A percentile compares a stretch with the other conserved stretches of the same genome.
These are phyloP conservation scores for Athripsodes cinereus DNA, from an alignment of 2,888 invertebrate species.

Conservation along the genomic window DNA sequence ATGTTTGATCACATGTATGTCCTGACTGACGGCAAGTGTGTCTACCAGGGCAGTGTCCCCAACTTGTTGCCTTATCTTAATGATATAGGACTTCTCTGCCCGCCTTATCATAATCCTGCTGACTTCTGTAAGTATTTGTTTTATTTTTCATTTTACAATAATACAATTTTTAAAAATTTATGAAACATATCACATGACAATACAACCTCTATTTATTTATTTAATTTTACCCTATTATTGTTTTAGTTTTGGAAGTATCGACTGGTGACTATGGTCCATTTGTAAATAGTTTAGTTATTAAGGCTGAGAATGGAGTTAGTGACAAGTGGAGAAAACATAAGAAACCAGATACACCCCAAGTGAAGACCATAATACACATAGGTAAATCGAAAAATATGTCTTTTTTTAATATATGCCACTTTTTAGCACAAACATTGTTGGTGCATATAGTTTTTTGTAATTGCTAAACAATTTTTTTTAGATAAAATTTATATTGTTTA, in stretches of 20 bases:
- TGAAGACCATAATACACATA: constrained; percentile 36
- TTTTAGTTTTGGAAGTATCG: constrained; percentile 80
- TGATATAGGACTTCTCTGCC: constrained; percentile 67
- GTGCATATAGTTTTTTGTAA: too few relatives aligned
- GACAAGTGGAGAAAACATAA: constrained; percentile 46
- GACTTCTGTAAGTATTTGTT: constrained; percentile 69
- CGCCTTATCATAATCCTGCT: constrained; percentile 85
- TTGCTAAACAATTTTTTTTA: too few relatives aligned
- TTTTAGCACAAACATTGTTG: too few relatives aligned
- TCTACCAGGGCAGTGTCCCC: constrained; percentile 72
- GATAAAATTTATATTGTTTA: too few relatives aligned
- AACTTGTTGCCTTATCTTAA: constrained; percentile 72
- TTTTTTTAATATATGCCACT: neutral
- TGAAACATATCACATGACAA: too few relatives aligned
- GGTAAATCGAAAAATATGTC: constrained; percentile 35
- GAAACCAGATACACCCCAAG: constrained; percentile 33
- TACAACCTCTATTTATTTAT: neutral
- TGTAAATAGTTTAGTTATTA: constrained; percentile 48
- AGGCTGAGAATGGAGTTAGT: constrained; percentile 58
- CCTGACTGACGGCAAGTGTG: constrained; percentile 71
- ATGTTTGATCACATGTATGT: constrained; percentile 88
- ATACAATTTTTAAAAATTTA: too few relatives aligned
- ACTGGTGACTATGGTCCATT: constrained; percentile 69
- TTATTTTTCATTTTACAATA: too few relatives aligned
- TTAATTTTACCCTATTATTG: constrained; percentile 30